Evolutionary conservation across 2,113 vertebrate genomes (phyloP), one percentile per base, ranked within the genome.

Genomic region (Paramisgurnus dabryanus): DNA sequence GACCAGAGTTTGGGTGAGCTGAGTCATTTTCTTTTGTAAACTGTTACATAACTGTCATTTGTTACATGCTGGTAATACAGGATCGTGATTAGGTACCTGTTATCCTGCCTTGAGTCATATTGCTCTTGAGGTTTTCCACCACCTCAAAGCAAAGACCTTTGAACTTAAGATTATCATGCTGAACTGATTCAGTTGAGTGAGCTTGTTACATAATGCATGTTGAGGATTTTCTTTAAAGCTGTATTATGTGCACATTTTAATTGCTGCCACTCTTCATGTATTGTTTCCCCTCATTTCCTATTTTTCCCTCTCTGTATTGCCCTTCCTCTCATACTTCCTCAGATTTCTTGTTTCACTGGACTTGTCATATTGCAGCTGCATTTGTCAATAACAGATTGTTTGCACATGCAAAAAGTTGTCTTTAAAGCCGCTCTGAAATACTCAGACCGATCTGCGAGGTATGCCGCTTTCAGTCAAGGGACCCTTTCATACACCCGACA

Each of bases 1-100:
- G 97, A 65, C 96, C 96, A 0, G 96, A 98, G 5, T 98, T 96
- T 40, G 97, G 98, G 98, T 99, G 22, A 4, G 47, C 49, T 18
- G 43, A 69, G 6, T 69, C 67, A 15, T 18, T 39, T 77, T 1
- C 27, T 50, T 75, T 58, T 58, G 6, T 8, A 6, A 58, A n/a
- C 55, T 18, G 12, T 60, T 43, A 27, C 13, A 40, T 40, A 40
- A 55, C 11, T 63, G 6, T 34, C 15, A 39, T 22, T 60, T 41
- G 5, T 53, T 22, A 6, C 4, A 34, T 71, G 53, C 15, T 17
- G 15, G n/a, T 58, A 18, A 18, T 18, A 3, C 7, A 58, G 4
- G 0, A 7, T 18, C 4, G 55, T 57, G 13, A 18, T n/a, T 57
- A 5, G 7, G 13, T n/a, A 57, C 17, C 55, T 7, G 7, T 57